A percentile compares a stretch with the other conserved stretches of the same genome.
Conservation (phyloP, 64 coral and sea anemone species). For the Hydrozoanthus tunicans region DNA sequence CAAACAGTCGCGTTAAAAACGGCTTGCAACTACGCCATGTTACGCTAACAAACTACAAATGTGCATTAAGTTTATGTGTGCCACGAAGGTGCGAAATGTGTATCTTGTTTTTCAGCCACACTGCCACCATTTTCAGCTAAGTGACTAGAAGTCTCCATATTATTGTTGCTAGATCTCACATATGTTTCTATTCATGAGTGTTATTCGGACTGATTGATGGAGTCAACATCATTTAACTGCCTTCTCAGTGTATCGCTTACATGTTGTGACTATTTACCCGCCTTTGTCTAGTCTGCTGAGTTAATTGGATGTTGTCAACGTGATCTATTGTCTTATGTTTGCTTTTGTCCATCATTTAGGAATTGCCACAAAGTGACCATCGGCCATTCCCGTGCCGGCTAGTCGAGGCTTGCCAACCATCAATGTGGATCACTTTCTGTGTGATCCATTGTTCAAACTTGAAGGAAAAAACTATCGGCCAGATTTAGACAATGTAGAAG, state of each 20-base stretch:
- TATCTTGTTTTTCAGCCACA: not conserved
- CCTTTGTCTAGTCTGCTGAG: not conserved
- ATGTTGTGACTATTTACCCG: conserved; percentile 22
- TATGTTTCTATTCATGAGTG: conserved; percentile 57
- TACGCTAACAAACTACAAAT: not conserved
- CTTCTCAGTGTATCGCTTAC: conserved; percentile 37
- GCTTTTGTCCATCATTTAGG: conserved; percentile 29
- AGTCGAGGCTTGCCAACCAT: not conserved
- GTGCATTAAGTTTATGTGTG: not conserved
- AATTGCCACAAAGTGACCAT: conserved; percentile 45
- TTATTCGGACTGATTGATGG: conserved; percentile 26
- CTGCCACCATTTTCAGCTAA: not conserved
- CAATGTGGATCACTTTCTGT: not conserved
- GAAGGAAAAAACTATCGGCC: not conserved
- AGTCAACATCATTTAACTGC: conserved; percentile 33
- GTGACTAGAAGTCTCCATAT: not conserved
- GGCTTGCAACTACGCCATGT: not conserved
- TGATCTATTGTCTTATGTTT: conserved; percentile 9
- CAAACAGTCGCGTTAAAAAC: conserved; percentile 2
- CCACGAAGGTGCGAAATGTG: not conserved
- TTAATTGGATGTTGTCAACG: conserved; percentile 3
- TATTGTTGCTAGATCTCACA: conserved; percentile 57
- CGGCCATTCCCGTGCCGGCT: conserved; percentile 35
- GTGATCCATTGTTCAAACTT: conserved; percentile 28
- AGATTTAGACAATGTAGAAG: not conserved